Base-by-base conservation (phyloP, 2,888 invertebrate species). In the Macropis europaea region DNA sequence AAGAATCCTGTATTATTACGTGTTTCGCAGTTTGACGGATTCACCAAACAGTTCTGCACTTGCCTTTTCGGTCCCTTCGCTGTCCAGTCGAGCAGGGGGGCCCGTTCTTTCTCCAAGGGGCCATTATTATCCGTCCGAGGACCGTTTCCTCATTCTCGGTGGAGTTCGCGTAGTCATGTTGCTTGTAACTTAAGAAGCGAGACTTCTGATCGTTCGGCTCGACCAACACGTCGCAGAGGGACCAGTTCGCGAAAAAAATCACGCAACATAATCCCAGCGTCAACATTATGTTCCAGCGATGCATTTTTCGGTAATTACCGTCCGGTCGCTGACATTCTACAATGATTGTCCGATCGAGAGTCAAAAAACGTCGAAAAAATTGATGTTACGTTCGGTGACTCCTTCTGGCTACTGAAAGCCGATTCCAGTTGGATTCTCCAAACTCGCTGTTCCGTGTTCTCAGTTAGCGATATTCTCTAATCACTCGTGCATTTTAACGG, bases 11-110 rank as follows among this genome's bases (percentile, higher is more conserved):
- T 36, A 19, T 36, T 47, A 19, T 11, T 34, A 32, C 40, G n/a
- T n/a, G 7, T 36, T 7, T 13, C 9, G 26, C 4, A 11, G 11
- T 17, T 1, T 11, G 5, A 11, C 11, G 28, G 7, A 3, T 68
- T 80, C 63, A 84, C 83, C 83, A 88, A 24, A 81, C 57, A 11
- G 61, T 77, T 17, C 87, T 80, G 38, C 87, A 86, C 43, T 73
- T 82, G 57, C 86, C 87, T 3, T 79, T 73, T n/a, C 81, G 81
- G 59, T 87, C 87, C 48, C 59, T 50, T 43, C 62, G 68, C 42
- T 87, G 78, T 2, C 85, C 85, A 2, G 76, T 47, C 42, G 71
- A 57, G 73, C 87, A 87, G 11, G 38, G 30, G 6, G 68, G 24
- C 9, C 54, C 30, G n/a, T 59, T 62, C 2, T 34, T 75, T 3